Percentiles rank a stretch among this genome's conserved stretches.
Evolutionary conservation across 1,140 invertebrate species (phyloP).

Genomic region (Drosophila nannoptera): DNA sequence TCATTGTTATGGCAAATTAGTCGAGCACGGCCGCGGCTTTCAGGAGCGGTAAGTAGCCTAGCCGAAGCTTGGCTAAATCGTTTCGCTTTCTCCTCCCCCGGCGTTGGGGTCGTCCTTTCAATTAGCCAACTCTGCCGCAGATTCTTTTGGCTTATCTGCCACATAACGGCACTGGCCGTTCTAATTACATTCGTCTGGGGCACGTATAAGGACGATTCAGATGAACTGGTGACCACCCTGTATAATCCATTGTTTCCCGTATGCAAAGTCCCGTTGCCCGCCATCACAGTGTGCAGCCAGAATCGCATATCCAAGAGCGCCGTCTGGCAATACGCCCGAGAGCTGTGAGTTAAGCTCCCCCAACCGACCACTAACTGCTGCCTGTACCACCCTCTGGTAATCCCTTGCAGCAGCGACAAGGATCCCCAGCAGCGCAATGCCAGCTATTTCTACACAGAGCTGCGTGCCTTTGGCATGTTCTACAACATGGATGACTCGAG

Average conservation of each 20-base stretch:
- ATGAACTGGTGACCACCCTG: conserved; percentile 81
- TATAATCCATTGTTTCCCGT: conserved; percentile 81
- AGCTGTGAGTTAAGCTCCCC: conserved; percentile 75
- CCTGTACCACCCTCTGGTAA: neutral
- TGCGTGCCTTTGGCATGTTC: conserved; percentile 52
- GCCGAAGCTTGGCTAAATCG: neutral
- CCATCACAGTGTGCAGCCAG: conserved; percentile 81
- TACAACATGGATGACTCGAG: conserved; percentile 29
- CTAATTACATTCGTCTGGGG: conserved; percentile 80
- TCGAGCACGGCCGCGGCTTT: conserved; percentile 63
- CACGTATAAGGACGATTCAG: conserved; percentile 79
- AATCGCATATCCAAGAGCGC: conserved; percentile 81
- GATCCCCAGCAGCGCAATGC: conserved; percentile 50
- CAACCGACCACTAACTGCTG: neutral
- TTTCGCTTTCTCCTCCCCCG: neutral
- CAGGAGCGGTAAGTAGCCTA: conserved; percentile 64
- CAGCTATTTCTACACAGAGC: conserved; percentile 52
- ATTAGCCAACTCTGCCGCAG: conserved; percentile 72
- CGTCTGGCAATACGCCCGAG: conserved; percentile 79
- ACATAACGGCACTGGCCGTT: conserved; percentile 79
- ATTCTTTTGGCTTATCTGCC: conserved; percentile 80
- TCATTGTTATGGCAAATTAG: conserved; percentile 78
- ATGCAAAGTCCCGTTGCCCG: conserved; percentile 81
- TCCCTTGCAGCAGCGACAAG: conserved; percentile 48
- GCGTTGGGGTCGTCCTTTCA: conserved; percentile 34